Percentiles rank a stretch among this genome's conserved stretches.
Evolutionary conservation across 23 tunicate species (phyloP).

Genomic region (Oikopleura dioica): DNA sequence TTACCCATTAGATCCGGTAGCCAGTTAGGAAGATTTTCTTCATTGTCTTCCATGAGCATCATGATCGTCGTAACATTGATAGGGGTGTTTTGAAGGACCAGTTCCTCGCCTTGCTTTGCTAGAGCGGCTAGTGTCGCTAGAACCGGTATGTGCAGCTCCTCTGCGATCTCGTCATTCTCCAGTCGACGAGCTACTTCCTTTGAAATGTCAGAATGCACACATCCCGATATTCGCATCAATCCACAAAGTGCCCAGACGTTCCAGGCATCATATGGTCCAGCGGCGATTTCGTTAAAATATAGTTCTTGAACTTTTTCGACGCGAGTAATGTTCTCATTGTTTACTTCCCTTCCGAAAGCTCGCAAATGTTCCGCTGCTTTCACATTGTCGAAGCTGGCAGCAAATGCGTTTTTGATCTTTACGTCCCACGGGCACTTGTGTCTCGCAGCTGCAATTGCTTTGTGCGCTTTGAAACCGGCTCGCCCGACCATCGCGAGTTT

Average conservation of each 20-base stretch:
- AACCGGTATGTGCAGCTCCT: not conserved
- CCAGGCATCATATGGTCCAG: not conserved
- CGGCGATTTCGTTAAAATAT: not conserved
- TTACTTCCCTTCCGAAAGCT: not conserved
- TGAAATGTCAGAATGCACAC: not conserved
- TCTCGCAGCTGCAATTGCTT: no score
- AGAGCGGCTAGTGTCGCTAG: conserved; percentile 1
- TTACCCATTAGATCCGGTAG: no score
- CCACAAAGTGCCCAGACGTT: conserved; percentile 8
- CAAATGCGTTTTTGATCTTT: not conserved
- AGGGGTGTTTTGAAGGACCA: no score
- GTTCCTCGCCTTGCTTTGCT: not conserved
- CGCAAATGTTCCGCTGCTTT: not conserved
- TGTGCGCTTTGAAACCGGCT: no score
- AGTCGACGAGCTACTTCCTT: not conserved
- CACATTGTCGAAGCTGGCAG: not conserved
- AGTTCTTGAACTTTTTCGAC: not conserved
- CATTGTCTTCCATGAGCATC: no score
- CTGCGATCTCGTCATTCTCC: not conserved
- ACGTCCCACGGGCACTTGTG: not conserved
- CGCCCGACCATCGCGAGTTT: no score
- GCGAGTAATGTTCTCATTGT: not conserved
- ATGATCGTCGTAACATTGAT: no score
- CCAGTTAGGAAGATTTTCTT: no score
- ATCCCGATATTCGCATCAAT: not conserved